Evolutionary conservation across 2,797 vertebrate species (phyloP).

Genomic region (Champsocephalus esox): DNA sequence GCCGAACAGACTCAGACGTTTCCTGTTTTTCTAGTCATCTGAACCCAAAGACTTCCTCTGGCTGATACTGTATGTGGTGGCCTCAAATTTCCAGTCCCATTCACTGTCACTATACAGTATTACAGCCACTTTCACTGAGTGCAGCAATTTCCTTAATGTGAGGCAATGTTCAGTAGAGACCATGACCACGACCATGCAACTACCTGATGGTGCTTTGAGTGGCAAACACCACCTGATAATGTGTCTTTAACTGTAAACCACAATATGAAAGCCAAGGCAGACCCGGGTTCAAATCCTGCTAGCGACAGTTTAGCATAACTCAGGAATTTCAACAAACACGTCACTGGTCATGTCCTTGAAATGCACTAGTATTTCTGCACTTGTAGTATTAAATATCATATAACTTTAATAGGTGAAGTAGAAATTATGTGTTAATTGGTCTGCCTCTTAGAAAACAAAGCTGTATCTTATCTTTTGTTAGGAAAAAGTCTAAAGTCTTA

Average conservation of each 20-base stretch:
- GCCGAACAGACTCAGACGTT: slow-evolving; percentile 40
- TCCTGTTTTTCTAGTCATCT: slow-evolving; percentile 65
- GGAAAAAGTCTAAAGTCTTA: too few species aligned
- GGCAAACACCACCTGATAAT: not conserved
- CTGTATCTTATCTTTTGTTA: not conserved
- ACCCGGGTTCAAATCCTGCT: not conserved
- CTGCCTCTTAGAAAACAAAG: not conserved
- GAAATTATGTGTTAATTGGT: not conserved
- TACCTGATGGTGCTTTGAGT: not conserved
- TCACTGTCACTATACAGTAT: not conserved
- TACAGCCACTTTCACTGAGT: slow-evolving; percentile 32
- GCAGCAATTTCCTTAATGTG: slow-evolving; percentile 20
- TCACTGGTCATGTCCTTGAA: slow-evolving; percentile 5
- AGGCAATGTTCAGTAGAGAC: slow-evolving; percentile 10
- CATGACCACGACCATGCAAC: not conserved
- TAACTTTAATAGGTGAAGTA: not conserved
- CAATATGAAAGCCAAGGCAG: not conserved
- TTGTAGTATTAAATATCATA: not conserved
- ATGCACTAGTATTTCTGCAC: not conserved
- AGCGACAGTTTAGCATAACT: not conserved
- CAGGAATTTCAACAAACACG: slow-evolving; percentile 3
- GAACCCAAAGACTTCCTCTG: slow-evolving; percentile 54
- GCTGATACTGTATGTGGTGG: slow-evolving; percentile 12
- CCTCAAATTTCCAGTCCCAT: slow-evolving; percentile 26
- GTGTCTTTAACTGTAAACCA: not conserved